These are phyloP conservation scores for Sebastes kiyomatsui DNA, from an alignment of 2,797 vertebrate genomes.

Conservation along the genomic window DNA sequence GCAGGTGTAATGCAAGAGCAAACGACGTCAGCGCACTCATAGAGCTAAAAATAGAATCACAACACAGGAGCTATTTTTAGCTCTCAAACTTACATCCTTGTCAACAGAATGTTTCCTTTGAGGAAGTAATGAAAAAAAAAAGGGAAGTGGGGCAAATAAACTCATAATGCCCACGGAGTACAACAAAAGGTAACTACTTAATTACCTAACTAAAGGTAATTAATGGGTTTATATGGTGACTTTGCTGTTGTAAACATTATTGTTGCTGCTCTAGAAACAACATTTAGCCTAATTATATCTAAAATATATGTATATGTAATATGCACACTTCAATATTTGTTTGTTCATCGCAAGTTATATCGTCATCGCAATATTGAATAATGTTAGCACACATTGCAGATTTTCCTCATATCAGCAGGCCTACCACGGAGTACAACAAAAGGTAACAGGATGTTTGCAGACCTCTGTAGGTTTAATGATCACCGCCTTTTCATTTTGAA, in stretches of 20 bases:
- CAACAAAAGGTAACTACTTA: background rate
- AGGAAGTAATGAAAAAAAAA: background rate
- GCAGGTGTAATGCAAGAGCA: constrained; percentile 39
- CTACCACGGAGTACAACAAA: background rate
- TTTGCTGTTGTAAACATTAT: too few species aligned
- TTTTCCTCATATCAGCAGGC: too few species aligned
- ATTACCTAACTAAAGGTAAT: too few species aligned
- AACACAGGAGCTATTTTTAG: constrained; percentile 60
- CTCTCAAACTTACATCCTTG: background rate
- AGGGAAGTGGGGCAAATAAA: background rate
- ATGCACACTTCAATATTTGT: too few species aligned
- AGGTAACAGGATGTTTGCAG: background rate
- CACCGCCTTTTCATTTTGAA: too few species aligned
- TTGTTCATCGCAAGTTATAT: too few species aligned
- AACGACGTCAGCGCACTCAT: background rate
- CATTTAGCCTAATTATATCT: too few species aligned
- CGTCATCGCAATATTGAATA: too few species aligned
- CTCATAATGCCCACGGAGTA: background rate
- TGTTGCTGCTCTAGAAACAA: too few species aligned
- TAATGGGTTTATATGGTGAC: too few species aligned
- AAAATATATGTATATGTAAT: too few species aligned
- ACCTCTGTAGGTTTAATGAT: background rate
- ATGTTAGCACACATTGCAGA: too few species aligned
- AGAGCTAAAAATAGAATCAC: constrained; percentile 62
- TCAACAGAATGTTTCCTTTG: background rate